phyloP scores from a whole-genome alignment of 2,797 vertebrate species.

The Erethizon dorsatum region DNA sequence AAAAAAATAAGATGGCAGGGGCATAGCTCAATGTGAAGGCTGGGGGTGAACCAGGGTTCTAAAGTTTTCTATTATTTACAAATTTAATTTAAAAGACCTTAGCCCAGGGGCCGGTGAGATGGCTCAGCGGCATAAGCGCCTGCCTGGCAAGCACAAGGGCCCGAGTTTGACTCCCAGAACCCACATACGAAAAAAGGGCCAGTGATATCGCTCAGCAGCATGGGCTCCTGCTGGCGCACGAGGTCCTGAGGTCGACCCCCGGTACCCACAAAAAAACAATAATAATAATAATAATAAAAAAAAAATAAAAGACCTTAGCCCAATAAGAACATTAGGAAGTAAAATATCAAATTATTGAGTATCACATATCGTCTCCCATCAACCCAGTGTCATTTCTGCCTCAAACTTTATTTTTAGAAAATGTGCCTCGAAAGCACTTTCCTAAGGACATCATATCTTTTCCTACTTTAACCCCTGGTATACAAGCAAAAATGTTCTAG shows the following conservation, averaged over 20 bases:
- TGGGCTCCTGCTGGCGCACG: too few species aligned
- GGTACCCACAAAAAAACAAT: too few species aligned
- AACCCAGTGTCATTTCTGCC: not conserved
- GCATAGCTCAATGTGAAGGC: not conserved
- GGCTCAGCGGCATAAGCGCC: too few species aligned
- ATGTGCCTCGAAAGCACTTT: not conserved
- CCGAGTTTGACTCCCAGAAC: too few species aligned
- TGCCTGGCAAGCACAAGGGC: too few species aligned
- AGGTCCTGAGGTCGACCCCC: too few species aligned
- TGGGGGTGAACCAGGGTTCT: not conserved
- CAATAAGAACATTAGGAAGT: slow-evolving; percentile 4
- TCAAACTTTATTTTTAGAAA: slow-evolving; percentile 21
- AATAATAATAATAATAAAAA: too few species aligned
- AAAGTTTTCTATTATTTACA: slow-evolving; percentile 34
- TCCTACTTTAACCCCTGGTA: not conserved
- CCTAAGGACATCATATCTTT: not conserved
- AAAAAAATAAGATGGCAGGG: not conserved
- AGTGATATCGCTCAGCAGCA: too few species aligned
- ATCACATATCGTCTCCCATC: not conserved
- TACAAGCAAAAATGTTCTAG: slow-evolving; percentile 12
- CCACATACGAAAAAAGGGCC: too few species aligned
- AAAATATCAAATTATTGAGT: slow-evolving; percentile 19
- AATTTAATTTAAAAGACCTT: slow-evolving; percentile 57
- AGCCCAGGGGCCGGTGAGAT: not conserved
- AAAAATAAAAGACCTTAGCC: slow-evolving; percentile 4